phyloP scores from a whole-genome alignment of 2,888 invertebrate genomes.

The Eupeodes latifasciatus region DNA sequence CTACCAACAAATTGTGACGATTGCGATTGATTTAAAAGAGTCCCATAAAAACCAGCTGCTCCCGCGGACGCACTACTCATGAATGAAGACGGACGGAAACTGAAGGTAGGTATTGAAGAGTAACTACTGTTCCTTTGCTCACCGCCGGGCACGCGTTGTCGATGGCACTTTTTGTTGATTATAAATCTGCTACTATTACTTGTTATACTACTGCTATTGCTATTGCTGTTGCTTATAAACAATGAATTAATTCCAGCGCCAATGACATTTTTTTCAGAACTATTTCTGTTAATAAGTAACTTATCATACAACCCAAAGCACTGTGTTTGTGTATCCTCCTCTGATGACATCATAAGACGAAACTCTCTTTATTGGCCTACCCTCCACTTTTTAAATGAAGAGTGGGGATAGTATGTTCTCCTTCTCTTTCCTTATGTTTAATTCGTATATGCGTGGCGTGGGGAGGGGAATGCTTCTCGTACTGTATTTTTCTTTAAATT shows the following conservation, averaged over 20 bases:
- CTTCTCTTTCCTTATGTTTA: constrained; percentile 57
- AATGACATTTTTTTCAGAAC: constrained; percentile 73
- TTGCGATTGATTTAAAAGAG: constrained; percentile 92
- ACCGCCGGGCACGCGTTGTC: constrained; percentile 98
- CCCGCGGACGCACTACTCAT: constrained; percentile 89
- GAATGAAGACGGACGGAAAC: constrained; percentile 90
- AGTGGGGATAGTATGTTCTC: constrained; percentile 62
- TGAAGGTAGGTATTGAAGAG: constrained; percentile 91
- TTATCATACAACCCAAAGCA: constrained; percentile 97
- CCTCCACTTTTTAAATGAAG: constrained; percentile 80
- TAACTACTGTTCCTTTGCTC: constrained; percentile 97
- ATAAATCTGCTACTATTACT: constrained; percentile 66
- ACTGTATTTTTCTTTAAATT: constrained; percentile 73
- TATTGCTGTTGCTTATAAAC: constrained; percentile 68
- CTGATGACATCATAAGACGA: constrained; percentile 97
- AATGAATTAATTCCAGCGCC: constrained; percentile 50
- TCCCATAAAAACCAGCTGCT: constrained; percentile 94
- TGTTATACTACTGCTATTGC: constrained; percentile 70
- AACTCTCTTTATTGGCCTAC: constrained; percentile 92
- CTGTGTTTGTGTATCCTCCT: constrained; percentile 97
- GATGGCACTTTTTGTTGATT: constrained; percentile 90
- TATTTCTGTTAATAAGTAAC: constrained; percentile 93
- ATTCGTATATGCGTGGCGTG: constrained; percentile 59
- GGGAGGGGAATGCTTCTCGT: constrained; percentile 45
- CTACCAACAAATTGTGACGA: constrained; percentile 87